These are phyloP conservation scores for Synergus itoensis DNA, from an alignment of 2,888 invertebrate genomes.

Conservation along the genomic window DNA sequence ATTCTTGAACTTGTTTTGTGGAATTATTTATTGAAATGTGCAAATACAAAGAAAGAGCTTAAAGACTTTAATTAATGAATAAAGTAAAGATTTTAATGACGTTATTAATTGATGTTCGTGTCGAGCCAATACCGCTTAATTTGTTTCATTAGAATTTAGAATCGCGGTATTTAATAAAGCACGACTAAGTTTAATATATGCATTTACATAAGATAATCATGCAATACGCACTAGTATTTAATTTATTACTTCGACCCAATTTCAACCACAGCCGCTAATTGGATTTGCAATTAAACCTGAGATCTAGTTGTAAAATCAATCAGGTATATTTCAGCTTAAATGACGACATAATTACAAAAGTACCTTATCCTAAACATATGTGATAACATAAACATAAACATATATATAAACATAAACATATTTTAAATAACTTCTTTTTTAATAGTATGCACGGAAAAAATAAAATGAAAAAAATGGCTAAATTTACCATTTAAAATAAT, in stretches of 20 bases:
- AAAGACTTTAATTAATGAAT: neutral
- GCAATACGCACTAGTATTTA: conserved; percentile 25
- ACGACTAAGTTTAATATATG: conserved; percentile 22
- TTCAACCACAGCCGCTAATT: conserved; percentile 3
- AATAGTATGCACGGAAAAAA: no score
- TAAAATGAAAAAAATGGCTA: no score
- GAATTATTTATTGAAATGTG: neutral
- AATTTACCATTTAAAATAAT: no score
- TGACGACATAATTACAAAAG: neutral
- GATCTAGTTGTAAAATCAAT: conserved; percentile 5
- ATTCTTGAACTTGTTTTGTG: no score
- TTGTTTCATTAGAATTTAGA: conserved; percentile 33
- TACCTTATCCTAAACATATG: neutral
- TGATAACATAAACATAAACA: neutral
- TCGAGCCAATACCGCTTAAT: conserved; percentile 10
- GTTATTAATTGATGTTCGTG: conserved; percentile 22
- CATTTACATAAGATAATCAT: conserved; percentile 11
- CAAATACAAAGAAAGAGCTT: neutral
- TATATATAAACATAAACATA: no score
- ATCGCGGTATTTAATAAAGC: conserved; percentile 8
- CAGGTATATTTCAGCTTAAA: neutral
- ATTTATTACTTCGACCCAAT: conserved; percentile 40
- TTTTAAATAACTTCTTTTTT: no score
- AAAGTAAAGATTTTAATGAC: neutral
- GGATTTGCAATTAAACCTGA: conserved; percentile 37